These are phyloP conservation scores for Eptatretus atami DNA, from an alignment of 2,797 vertebrate species.

Conservation along the genomic window DNA sequence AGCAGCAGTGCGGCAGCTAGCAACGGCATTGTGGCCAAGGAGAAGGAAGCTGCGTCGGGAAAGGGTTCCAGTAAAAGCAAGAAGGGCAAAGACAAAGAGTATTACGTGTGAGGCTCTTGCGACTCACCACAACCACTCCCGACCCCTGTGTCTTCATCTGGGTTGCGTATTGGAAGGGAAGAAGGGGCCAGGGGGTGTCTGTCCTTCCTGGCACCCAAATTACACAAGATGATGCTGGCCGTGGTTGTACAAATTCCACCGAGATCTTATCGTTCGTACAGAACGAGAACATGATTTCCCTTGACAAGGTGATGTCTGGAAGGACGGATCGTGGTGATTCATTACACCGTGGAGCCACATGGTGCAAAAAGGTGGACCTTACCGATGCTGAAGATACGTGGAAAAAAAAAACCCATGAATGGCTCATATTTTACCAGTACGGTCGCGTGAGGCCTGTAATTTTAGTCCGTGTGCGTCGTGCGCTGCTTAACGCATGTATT, in stretches of 20 bases:
- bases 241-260: background rate
- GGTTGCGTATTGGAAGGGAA: too few species aligned
- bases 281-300: too few species aligned
- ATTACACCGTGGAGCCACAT: too few species aligned
- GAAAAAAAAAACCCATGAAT: slow-evolving; percentile 1
- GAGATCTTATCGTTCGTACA: too few species aligned
- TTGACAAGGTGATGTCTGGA: too few species aligned
- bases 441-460: slow-evolving; percentile 1
- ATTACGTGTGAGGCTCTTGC: slow-evolving; percentile 69
- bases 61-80: slow-evolving; percentile 73
- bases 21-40: slow-evolving; percentile 77
- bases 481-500: slow-evolving; percentile 4
- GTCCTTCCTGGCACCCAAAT: background rate
- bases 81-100: slow-evolving; percentile 99
- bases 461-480: background rate
- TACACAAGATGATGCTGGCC: slow-evolving; percentile 4
- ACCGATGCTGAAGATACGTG: background rate
- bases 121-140: slow-evolving; percentile 18
- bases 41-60: slow-evolving; percentile 52
- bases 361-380: background rate
- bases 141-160: slow-evolving; percentile 26
- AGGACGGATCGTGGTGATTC: too few species aligned
- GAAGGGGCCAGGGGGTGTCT: background rate
- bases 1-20: slow-evolving; percentile 57
- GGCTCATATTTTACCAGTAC: background rate